phyloP scores from a whole-genome alignment of 2,113 vertebrate species.

The Tragulus kanchil region DNA sequence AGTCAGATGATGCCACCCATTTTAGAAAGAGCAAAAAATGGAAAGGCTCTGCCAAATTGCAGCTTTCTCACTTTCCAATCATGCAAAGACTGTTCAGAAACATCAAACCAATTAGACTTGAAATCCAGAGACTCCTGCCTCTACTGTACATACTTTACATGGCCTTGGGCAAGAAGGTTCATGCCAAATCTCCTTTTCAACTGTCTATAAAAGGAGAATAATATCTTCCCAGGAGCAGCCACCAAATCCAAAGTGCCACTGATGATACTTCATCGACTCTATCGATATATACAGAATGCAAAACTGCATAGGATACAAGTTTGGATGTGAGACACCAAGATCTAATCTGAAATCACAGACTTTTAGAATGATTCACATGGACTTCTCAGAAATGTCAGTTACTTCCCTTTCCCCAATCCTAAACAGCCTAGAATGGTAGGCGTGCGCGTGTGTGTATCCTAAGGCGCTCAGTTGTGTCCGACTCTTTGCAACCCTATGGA shows the following conservation, averaged over 20 bases:
- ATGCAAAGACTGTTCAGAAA: neutral
- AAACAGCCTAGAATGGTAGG: neutral
- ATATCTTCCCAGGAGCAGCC: neutral
- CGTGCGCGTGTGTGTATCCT: neutral
- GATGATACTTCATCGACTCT: neutral
- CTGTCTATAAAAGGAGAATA: neutral
- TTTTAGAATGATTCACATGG: conserved; percentile 9
- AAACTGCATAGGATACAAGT: neutral
- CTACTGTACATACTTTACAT: neutral
- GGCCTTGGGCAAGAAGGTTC: neutral
- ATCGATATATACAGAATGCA: neutral
- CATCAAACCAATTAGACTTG: neutral
- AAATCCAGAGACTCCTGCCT: neutral
- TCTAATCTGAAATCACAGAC: neutral
- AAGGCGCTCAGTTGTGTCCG: neutral
- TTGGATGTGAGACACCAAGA: neutral
- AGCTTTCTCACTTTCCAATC: neutral
- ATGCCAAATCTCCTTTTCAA: neutral
- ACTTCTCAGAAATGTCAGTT: conserved; percentile 60
- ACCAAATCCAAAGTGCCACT: neutral
- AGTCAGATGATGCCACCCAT: conserved; percentile 43
- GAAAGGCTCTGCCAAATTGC: neutral
- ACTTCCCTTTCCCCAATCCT: conserved; percentile 53
- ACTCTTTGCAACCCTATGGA: neutral
- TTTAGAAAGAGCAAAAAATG: conserved; percentile 3